Evolutionary conservation across 2,113 vertebrate genomes (phyloP), one percentile per base, ranked within the genome.

Genomic region (Serinus canaria): DNA sequence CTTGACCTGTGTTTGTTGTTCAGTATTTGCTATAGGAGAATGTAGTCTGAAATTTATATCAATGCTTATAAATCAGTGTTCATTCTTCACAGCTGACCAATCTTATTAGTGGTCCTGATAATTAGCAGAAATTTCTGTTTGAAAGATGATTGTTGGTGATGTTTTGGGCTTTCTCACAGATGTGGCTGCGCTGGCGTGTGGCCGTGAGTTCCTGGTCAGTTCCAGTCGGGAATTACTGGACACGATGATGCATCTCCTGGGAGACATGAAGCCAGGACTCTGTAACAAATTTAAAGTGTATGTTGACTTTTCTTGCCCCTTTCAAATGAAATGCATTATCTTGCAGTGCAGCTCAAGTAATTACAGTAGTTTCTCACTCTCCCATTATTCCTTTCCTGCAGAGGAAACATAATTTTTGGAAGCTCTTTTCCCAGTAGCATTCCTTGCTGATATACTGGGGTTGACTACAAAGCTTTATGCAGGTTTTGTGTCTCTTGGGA

Each of bases 251-350:
- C 98, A 98, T 60, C 98, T 99, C 52, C 97, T 99, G 73, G 97
- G 98, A 81, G 90, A 98, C 82, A 96, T 99, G 98, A 99, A 98
- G 96, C 98, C 98, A 1, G 98, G 98, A 27, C 97, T 98, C 90
- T 99, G 98, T 80, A 98, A 98, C 67, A 99, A 97, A 92, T 98
- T 99, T 50, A 99, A 99, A 99, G 99, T 99, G 99, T 99, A 98
- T 2, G 99, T 94, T 92, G 49, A 49, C 43, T 53, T 23, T 44
- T 72, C 44, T 72, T 63, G 2, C 15, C 41, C n/a, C 59, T 84
- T 84, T 90, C 37, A 74, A 28, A 41, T 60, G 23, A 67, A 37
- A 28, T 41, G 18, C 25, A 4, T 90, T 76, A 20, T 50, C 50
- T 55, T 74, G 39, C 28, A 70, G 25, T 64, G 39, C 67, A 72